A percentile compares a stretch with the other conserved stretches of the same genome.
Evolutionary conservation across 2,113 vertebrate genomes (phyloP).

Genomic region (Trichechus manatus): DNA sequence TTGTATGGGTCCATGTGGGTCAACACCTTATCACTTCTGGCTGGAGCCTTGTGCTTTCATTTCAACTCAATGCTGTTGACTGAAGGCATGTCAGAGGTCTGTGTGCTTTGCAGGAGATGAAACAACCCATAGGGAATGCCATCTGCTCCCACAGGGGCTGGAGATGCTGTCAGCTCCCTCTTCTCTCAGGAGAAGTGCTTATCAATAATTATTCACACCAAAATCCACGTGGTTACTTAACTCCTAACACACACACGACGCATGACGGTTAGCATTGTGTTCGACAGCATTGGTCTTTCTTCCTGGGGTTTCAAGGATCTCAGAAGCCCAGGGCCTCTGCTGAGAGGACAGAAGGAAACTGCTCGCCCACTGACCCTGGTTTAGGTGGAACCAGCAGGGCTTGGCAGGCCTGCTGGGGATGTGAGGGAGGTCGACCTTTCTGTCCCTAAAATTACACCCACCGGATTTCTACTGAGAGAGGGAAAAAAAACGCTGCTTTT

Average conservation of each 20-base stretch:
- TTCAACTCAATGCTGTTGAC: neutral
- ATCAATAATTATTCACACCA: accelerated
- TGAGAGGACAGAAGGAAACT: neutral
- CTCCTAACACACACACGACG: accelerated
- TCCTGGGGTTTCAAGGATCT: accelerated
- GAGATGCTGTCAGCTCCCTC: neutral
- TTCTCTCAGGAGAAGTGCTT: neutral
- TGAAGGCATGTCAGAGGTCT: neutral
- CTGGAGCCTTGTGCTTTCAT: neutral
- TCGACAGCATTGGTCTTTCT: accelerated
- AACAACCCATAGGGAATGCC: neutral
- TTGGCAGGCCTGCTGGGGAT: neutral
- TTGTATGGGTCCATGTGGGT: neutral
- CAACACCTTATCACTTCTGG: slow-evolving; percentile 58
- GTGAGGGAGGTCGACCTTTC: no score
- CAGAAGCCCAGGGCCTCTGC: neutral
- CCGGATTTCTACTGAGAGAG: neutral
- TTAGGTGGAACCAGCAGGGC: neutral
- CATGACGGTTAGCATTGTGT: accelerated
- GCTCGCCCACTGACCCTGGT: neutral
- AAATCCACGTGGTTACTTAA: accelerated
- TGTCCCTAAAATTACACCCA: neutral
- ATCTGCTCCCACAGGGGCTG: neutral
- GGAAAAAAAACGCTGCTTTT: neutral
- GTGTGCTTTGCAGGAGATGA: neutral